phyloP scores from a whole-genome alignment of 2,888 invertebrate species.

The Caenorhabditis angaria region DNA sequence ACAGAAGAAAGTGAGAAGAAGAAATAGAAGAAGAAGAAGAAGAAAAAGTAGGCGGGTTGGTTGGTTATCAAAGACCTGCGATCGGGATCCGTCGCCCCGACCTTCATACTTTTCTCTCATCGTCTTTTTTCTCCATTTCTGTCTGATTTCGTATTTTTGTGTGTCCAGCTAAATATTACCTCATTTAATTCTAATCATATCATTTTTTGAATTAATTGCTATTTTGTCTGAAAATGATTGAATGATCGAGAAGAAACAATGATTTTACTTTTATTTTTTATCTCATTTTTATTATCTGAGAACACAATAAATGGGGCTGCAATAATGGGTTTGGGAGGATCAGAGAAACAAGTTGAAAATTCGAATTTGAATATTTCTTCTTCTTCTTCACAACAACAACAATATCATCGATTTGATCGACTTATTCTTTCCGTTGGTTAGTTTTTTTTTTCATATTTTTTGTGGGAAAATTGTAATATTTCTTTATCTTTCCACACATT shows the following conservation, averaged over 20 bases:
- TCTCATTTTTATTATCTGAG: not conserved
- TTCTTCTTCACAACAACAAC: not conserved
- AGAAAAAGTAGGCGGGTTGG: not conserved
- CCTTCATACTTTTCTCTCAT: constrained; percentile 12
- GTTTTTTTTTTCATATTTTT: not conserved
- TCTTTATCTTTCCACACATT: too few relatives aligned
- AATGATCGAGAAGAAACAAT: too few relatives aligned
- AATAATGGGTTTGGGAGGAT: not conserved
- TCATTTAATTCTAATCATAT: not conserved
- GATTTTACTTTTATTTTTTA: not conserved
- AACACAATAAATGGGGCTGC: not conserved
- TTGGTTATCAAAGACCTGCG: not conserved
- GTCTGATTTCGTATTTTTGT: constrained; percentile 14
- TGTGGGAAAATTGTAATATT: too few relatives aligned
- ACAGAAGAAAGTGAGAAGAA: constrained; percentile 28
- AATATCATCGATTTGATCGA: constrained; percentile 18
- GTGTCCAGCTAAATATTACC: constrained; percentile 2
- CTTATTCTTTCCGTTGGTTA: constrained; percentile 26
- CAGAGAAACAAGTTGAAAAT: too few relatives aligned
- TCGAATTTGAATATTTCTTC: too few relatives aligned
- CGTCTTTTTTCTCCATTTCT: constrained; percentile 16
- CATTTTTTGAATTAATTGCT: not conserved
- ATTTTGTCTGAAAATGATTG: too few relatives aligned
- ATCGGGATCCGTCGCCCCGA: constrained; percentile 11
- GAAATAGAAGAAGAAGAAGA: constrained; percentile 10